Evolutionary conservation across 2,888 invertebrate species (phyloP), one percentile per base, ranked within the genome.

Genomic region (Drosophila anceps): DNA sequence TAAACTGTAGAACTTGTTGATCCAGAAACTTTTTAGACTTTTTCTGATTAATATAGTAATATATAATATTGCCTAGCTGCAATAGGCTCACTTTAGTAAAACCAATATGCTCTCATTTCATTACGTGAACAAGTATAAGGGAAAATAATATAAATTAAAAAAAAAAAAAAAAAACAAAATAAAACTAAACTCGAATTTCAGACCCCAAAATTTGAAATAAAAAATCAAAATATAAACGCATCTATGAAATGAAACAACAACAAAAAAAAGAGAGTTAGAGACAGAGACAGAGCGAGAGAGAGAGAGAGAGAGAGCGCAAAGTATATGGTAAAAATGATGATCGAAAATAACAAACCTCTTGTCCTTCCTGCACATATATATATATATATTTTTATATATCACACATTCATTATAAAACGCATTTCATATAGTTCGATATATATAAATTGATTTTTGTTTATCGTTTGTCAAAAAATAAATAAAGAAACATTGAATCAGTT

Each of bases 301-400:
- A 53, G 66, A 55, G n/a, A 64, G 55, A 62, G 12, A 73, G 48
- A 60, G 18, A 54, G 37, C 33, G 55, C 82, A 89, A 81, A 72
- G 44, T 67, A 82, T 74, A 74, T 46, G 44, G 55, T 66, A 83
- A 81, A 74, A 73, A 84, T 82, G 76, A 89, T 85, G 79, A 89
- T 85, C 88, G 91, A 91, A 91, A 89, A 84, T 93, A 94, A 95
- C 94, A 93, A 95, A 95, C 94, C 94, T 95, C 94, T 93, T 94
- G 94, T 94, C 95, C 95, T 93, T 94, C 92, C 93, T 95, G 94
- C 90, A 86, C 43, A 50, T 50, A 50, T 31, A 50, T 50, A 50
- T 31, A 9, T 31, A 69, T 66, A 51, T 50, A 50, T 31, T 18
- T 50, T 31, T 33, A 51, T 51, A 70, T 63, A 51, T 50, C 54